Evolutionary conservation across 2,888 invertebrate genomes (phyloP).

Genomic region (Macrosiphum euphorbiae): DNA sequence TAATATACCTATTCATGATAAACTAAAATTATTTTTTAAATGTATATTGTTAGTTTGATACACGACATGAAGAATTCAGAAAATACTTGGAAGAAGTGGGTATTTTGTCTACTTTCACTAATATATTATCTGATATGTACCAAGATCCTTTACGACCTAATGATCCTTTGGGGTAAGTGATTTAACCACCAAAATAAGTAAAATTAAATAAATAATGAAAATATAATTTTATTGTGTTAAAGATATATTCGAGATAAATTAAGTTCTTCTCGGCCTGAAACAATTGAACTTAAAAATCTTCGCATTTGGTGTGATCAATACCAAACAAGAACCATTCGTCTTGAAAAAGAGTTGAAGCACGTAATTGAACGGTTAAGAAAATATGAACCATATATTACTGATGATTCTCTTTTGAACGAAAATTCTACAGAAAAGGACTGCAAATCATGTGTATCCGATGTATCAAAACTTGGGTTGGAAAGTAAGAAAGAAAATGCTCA

Average conservation of each 20-base stretch:
- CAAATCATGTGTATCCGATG: conserved; percentile 19
- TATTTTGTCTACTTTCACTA: conserved; percentile 47
- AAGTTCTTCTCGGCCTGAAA: conserved; percentile 24
- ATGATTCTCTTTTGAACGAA: conserved; percentile 41
- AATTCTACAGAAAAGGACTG: conserved; percentile 23
- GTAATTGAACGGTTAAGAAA: conserved; percentile 51
- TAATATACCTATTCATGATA: too few relatives aligned
- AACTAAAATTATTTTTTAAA: not conserved
- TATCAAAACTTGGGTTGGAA: not conserved
- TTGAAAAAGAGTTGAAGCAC: conserved; percentile 57
- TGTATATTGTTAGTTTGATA: conserved; percentile 46
- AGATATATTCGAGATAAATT: conserved; percentile 49
- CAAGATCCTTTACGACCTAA: conserved; percentile 55
- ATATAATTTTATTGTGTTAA: conserved; percentile 17
- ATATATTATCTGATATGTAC: conserved; percentile 58
- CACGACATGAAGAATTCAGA: conserved; percentile 59
- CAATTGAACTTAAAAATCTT: conserved; percentile 48
- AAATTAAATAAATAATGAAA: not conserved
- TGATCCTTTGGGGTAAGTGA: conserved; percentile 50
- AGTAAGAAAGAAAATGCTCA: conserved; percentile 2
- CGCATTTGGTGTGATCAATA: conserved; percentile 55
- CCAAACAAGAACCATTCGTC: conserved; percentile 33
- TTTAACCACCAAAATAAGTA: not conserved
- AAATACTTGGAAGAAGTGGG: conserved; percentile 60
- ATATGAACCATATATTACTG: conserved; percentile 51